Evolutionary conservation across 92 coral and sea anemone genomes (phyloP), one percentile per base, ranked within the genome.

Genomic region (Palythoa grandiflora): DNA sequence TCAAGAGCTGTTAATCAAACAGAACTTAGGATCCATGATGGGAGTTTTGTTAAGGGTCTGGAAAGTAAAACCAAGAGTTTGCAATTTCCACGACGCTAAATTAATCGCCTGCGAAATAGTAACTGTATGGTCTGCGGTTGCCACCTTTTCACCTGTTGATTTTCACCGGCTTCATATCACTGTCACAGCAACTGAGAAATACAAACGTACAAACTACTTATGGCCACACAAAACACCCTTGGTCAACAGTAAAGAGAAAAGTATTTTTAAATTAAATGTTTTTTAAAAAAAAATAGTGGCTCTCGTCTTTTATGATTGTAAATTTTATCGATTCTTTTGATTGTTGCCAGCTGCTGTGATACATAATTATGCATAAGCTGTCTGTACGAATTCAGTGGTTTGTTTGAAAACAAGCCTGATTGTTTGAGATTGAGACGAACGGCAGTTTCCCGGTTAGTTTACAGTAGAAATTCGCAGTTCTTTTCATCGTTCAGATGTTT

Each of bases 141-240:
- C 75, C 6, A 37, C 75, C 75, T 60, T 79, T 68, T 53, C 86
- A 81, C 86, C 75, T 81, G 86, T 81, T 81, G 86, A 81, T 39
- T 47, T 61, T 40, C 35, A 38, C 78, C 15, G 17, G 38, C 52
- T 28, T 28, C 51, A 55, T 47, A 6, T 19, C 36, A 38, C 16
- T 17, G n/a, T 20, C 15, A 47, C 38, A 40, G 17, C 50, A 13
- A 66, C 40, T 15, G 19, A 81, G 51, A 71, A 81, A 13, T 14
- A 47, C 71, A 15, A 61, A 39, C 57, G 73, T 80, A 21, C 73
- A 28, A 2, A 80, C 73, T 37, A 57, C 73, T 81, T 65, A 12
- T 37, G 40, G 21, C 12, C 16, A 66, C n/a, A 44, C 20, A 6
- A 20, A 66, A 66, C 50, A 1, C 36, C 16, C 39, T 6, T 66